A percentile compares a stretch with the other conserved stretches of the same genome.
Evolutionary conservation across 2,113 vertebrate genomes (phyloP).

Genomic region (Pelecanoides urinatrix): DNA sequence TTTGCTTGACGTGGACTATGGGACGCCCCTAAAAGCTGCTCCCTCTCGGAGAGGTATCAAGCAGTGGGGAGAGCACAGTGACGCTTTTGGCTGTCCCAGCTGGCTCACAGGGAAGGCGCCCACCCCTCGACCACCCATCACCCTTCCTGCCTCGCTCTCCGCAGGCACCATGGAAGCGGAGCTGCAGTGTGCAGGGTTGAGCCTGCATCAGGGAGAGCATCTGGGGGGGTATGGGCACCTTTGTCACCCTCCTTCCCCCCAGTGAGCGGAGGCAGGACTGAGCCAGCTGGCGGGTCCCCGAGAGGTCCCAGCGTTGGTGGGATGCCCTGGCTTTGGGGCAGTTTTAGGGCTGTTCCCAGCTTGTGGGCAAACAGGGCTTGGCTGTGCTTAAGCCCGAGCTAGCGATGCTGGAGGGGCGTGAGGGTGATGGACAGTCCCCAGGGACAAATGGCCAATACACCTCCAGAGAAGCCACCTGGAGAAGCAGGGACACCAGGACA

Average conservation of each 20-base stretch:
- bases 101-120: neutral
- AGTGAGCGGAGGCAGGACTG: neutral
- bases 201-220: neutral
- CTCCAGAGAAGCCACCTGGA: neutral
- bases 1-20: neutral
- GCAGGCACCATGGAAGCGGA: fast-evolving
- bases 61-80: fast-evolving
- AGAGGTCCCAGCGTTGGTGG: neutral
- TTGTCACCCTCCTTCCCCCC: neutral
- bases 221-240: neutral
- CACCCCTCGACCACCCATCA: neutral
- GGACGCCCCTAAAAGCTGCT: neutral
- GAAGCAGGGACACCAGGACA: neutral
- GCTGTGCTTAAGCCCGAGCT: neutral
- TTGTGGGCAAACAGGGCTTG: neutral
- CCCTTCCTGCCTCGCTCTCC: fast-evolving
- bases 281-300: neutral
- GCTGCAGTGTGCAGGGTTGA: neutral
- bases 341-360: neutral
- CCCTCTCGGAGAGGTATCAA: fast-evolving
- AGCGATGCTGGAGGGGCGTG: neutral
- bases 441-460: fast-evolving
- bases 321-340: neutral
- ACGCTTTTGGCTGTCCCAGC: neutral
- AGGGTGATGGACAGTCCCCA: neutral